These are phyloP conservation scores for Spea bombifrons DNA, from an alignment of 2,113 vertebrate species.

Conservation along the genomic window DNA sequence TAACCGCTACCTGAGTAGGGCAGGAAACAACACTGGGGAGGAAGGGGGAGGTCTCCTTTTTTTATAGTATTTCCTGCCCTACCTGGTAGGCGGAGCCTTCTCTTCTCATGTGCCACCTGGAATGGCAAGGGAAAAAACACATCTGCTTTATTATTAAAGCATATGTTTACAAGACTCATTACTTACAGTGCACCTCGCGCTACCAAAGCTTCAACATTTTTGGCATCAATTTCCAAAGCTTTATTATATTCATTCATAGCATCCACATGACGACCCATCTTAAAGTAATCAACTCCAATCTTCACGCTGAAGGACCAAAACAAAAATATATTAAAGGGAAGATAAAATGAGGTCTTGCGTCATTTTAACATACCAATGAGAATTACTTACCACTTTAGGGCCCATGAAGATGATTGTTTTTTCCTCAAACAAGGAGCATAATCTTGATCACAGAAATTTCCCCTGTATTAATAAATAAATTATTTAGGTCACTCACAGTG, in stretches of 20 bases:
- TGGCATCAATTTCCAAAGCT: slow-evolving; percentile 89
- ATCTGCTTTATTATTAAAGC: no score
- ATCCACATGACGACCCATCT: slow-evolving; percentile 85
- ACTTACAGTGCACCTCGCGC: slow-evolving; percentile 95
- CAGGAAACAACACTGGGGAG: no score
- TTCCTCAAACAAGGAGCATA: slow-evolving; percentile 86
- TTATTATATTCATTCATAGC: slow-evolving; percentile 99
- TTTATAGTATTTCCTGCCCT: no score
- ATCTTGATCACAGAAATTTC: slow-evolving; percentile 87
- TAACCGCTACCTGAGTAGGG: no score
- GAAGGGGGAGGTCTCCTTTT: no score
- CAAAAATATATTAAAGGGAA: not conserved
- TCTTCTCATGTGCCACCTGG: no score
- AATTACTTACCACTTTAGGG: slow-evolving; percentile 83
- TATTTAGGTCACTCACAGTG: no score
- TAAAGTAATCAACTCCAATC: slow-evolving; percentile 91
- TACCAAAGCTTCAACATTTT: slow-evolving; percentile 92
- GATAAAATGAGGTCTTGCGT: not conserved
- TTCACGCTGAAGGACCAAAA: slow-evolving; percentile 75
- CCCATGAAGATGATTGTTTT: slow-evolving; percentile 92
- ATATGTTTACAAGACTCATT: no score
- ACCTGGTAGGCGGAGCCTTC: no score
- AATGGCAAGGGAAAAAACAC: no score
- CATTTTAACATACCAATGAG: not conserved
- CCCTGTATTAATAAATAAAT: slow-evolving; percentile 63